Conservation (phyloP, 2,797 vertebrate species). For the Vireo griseus region DNA sequence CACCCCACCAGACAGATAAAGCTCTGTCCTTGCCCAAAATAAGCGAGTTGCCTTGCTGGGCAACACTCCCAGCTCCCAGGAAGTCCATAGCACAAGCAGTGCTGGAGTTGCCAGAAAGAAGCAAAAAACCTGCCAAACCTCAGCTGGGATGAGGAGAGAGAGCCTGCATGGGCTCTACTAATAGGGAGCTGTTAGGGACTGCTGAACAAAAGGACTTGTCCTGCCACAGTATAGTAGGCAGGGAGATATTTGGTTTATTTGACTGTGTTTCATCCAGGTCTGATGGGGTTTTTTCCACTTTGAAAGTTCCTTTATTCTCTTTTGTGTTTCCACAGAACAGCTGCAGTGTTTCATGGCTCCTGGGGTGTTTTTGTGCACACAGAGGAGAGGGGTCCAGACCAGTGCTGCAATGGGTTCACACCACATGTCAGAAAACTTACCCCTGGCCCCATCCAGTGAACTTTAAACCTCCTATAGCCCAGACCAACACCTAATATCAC, state of each 20-base stretch:
- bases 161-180: background rate
- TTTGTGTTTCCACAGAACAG: background rate
- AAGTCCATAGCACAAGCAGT: rapidly evolving
- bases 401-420: background rate
- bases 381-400: background rate
- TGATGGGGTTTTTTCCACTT: background rate
- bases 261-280: slow-evolving; percentile 6
- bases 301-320: slow-evolving; percentile 12
- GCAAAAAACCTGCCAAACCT: background rate
- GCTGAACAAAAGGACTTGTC: slow-evolving; percentile 22
- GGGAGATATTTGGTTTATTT: background rate
- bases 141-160: background rate
- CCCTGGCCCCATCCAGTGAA: background rate
- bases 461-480: background rate
- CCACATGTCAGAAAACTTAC: background rate
- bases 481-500: background rate
- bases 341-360: background rate
- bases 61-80: background rate
- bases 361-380: background rate
- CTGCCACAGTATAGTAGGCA: slow-evolving; percentile 16
- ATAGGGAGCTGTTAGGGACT: background rate
- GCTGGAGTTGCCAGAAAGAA: background rate
- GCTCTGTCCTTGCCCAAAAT: background rate
- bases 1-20: rapidly evolving
- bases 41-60: background rate